phyloP scores from a whole-genome alignment of 2,113 vertebrate species.

The Bucco capensis region DNA sequence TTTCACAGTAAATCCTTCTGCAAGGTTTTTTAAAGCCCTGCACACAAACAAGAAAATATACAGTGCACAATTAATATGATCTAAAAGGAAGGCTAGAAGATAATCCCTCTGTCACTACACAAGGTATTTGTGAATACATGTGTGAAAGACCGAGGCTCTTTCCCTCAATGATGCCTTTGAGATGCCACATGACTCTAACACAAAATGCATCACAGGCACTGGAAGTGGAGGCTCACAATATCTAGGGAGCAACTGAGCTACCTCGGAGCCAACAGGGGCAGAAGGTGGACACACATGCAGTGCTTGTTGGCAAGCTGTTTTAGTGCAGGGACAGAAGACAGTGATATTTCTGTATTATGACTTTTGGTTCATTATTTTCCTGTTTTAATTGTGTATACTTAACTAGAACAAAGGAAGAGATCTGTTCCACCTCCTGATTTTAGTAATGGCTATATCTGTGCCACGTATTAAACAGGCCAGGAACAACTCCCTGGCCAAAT shows the following conservation, averaged over 20 bases:
- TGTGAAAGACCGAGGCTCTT: background rate
- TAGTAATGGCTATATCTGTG: accelerated
- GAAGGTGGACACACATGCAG: background rate
- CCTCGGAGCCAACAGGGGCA: background rate
- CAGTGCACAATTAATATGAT: background rate
- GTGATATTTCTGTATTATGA: background rate
- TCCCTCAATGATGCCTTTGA: background rate
- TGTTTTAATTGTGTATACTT: background rate
- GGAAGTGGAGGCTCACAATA: background rate
- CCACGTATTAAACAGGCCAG: background rate
- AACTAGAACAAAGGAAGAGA: background rate
- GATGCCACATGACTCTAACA: background rate
- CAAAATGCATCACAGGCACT: background rate
- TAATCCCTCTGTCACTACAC: background rate
- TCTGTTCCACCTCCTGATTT: background rate
- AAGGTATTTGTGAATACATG: background rate
- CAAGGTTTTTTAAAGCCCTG: background rate
- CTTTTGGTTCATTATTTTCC: background rate
- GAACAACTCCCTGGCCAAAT: background rate
- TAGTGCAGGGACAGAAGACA: background rate
- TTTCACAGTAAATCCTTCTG: conserved; percentile 12
- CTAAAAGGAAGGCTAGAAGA: background rate
- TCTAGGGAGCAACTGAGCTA: background rate
- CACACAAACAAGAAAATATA: background rate
- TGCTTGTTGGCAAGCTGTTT: background rate